Evolutionary conservation across 2,113 vertebrate species (phyloP).

Genomic region (Brachyistius frenatus): DNA sequence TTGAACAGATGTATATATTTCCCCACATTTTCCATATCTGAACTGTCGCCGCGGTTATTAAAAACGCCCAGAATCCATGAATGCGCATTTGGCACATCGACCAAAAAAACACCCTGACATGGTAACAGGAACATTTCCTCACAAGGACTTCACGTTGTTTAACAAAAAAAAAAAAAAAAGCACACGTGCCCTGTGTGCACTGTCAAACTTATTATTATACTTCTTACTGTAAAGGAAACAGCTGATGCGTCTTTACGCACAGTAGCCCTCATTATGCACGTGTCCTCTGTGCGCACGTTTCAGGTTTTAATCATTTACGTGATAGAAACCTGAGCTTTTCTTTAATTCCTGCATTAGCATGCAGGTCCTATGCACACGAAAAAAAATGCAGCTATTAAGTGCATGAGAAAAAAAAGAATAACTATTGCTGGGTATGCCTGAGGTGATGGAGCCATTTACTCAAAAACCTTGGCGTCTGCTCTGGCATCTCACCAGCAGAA

Average conservation of each 20-base stretch:
- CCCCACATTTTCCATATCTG: not conserved
- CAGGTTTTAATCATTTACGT: constrained; percentile 33
- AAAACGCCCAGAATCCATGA: constrained; percentile 53
- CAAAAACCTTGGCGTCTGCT: constrained; percentile 40
- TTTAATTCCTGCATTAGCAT: constrained; percentile 18
- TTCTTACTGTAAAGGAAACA: not conserved
- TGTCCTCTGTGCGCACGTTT: not conserved
- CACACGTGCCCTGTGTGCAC: constrained; percentile 16
- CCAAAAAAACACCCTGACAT: constrained; percentile 47
- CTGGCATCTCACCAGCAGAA: constrained; percentile 66
- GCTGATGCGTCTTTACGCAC: constrained; percentile 32
- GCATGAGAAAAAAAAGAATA: constrained; percentile 11
- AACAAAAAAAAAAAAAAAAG: constrained; percentile 7
- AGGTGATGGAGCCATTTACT: constrained; percentile 38
- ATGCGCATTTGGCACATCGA: constrained; percentile 67
- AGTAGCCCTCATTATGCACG: not conserved
- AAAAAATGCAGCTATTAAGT: constrained; percentile 30
- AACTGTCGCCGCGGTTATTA: constrained; percentile 24
- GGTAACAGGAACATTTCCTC: constrained; percentile 27
- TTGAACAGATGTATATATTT: not conserved
- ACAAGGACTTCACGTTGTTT: constrained; percentile 47
- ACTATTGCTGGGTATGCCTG: constrained; percentile 25
- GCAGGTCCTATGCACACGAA: not conserved
- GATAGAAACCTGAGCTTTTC: constrained; percentile 1
- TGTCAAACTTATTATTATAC: constrained; percentile 4